phyloP scores from a whole-genome alignment of 2,888 invertebrate species.

The Idaea biselata region DNA sequence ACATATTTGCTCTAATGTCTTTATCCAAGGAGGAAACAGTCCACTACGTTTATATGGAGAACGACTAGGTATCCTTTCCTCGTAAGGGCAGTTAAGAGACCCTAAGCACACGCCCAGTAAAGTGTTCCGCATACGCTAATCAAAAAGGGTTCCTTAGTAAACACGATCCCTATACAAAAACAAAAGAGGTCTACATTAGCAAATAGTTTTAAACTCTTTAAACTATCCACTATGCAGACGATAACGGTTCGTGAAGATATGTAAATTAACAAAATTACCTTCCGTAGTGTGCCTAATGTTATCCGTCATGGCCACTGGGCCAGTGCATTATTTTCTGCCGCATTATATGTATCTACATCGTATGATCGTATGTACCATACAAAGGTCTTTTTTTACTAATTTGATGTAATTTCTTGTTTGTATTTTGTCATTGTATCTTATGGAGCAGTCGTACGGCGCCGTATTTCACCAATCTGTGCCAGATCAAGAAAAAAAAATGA shows the following conservation, averaged over 20 bases:
- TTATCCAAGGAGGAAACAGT: too few species aligned
- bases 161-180: background rate
- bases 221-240: background rate
- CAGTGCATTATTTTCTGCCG: background rate
- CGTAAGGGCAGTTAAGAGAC: too few species aligned
- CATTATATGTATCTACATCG: background rate
- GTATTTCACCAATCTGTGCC: too few species aligned
- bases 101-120: too few species aligned
- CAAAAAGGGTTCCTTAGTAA: background rate
- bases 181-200: background rate
- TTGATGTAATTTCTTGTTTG: background rate
- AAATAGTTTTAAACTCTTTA: conserved; percentile 1
- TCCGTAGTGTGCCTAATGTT: background rate
- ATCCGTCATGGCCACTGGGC: background rate
- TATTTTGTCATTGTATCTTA: background rate
- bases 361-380: background rate
- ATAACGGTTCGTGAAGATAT: background rate
- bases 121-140: background rate
- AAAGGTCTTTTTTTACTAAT: background rate
- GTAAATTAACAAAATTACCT: conserved; percentile 1
- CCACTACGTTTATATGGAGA: too few species aligned
- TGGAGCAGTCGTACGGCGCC: too few species aligned
- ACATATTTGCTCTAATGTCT: too few species aligned
- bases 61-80: too few species aligned
- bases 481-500: too few species aligned